Percentiles rank a stretch among this genome's conserved stretches.
Conservation (phyloP, 2,113 vertebrate species). For the Lepisosteus osseus region DNA sequence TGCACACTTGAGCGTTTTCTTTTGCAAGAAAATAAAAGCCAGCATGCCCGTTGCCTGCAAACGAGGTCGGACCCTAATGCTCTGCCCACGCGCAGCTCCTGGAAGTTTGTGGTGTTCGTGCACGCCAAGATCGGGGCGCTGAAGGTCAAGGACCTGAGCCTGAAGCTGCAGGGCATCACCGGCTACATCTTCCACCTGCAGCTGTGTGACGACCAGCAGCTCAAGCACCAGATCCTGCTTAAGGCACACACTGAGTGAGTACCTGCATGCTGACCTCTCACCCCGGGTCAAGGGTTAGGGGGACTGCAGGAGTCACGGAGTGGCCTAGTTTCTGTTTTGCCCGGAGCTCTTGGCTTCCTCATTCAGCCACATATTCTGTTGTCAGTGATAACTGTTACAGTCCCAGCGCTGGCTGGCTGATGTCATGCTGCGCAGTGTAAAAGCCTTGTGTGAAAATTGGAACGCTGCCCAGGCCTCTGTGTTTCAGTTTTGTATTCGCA, state of each 20-base stretch:
- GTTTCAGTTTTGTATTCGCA: too few relatives aligned
- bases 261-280: neutral
- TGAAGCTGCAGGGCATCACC: constrained; percentile 79
- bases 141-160: constrained; percentile 82
- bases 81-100: constrained; percentile 58
- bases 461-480: too few relatives aligned
- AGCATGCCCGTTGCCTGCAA: neutral
- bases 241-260: constrained; percentile 80
- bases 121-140: constrained; percentile 78
- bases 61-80: neutral
- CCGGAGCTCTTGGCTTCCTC: too few relatives aligned
- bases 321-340: too few relatives aligned
- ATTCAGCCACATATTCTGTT: too few relatives aligned
- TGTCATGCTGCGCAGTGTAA: too few relatives aligned
- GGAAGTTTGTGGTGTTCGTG: constrained; percentile 83
- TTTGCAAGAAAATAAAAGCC: neutral
- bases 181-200: constrained; percentile 86
- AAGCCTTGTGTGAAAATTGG: too few relatives aligned
- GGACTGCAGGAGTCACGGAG: too few relatives aligned
- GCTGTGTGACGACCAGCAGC: constrained; percentile 73
- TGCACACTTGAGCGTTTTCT: neutral
- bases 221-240: constrained; percentile 83
- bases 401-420: too few relatives aligned
- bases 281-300: too few relatives aligned
- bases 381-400: too few relatives aligned